Evolutionary conservation across 2,113 vertebrate genomes (phyloP).

Genomic region (Centropristis striata): DNA sequence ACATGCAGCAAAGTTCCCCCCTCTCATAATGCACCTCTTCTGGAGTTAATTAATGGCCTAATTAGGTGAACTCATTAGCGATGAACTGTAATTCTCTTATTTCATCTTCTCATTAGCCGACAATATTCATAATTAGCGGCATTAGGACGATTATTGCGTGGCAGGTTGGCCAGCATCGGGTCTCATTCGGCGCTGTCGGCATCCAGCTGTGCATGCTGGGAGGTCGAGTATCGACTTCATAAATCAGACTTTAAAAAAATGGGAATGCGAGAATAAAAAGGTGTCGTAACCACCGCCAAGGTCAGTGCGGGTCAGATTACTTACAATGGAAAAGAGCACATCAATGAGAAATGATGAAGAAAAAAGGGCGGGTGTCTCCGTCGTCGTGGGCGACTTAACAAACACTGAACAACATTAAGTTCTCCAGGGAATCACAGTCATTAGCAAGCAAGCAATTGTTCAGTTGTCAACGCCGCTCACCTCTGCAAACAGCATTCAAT

Average conservation of each 20-base stretch:
- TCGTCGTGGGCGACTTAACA: not conserved
- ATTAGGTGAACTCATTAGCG: conserved; percentile 80
- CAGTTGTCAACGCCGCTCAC: conserved; percentile 44
- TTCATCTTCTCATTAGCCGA: conserved; percentile 79
- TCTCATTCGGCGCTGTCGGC: conserved; percentile 27
- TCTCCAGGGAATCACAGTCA: conserved; percentile 48
- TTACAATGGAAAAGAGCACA: conserved; percentile 26
- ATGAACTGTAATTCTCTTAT: conserved; percentile 73
- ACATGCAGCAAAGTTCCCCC: conserved; percentile 55
- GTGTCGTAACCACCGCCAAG: conserved; percentile 1
- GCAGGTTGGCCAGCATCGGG: conserved; percentile 47
- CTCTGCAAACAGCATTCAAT: conserved; percentile 34
- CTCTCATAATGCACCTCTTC: conserved; percentile 54
- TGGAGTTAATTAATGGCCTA: conserved; percentile 77
- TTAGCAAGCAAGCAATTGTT: conserved; percentile 54
- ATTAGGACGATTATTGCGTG: conserved; percentile 66
- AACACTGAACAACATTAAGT: conserved; percentile 4
- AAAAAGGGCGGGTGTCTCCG: not conserved
- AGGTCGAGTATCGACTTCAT: conserved; percentile 34
- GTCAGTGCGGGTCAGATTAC: conserved; percentile 19
- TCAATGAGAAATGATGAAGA: conserved; percentile 28
- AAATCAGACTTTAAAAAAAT: conserved; percentile 30
- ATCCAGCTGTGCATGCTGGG: conserved; percentile 33
- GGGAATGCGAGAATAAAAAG: not conserved
- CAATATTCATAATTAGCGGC: conserved; percentile 78